Evolutionary conservation across 2,797 vertebrate genomes (phyloP), one percentile per base, ranked within the genome.

Genomic region (Phataginus tetradactyla): DNA sequence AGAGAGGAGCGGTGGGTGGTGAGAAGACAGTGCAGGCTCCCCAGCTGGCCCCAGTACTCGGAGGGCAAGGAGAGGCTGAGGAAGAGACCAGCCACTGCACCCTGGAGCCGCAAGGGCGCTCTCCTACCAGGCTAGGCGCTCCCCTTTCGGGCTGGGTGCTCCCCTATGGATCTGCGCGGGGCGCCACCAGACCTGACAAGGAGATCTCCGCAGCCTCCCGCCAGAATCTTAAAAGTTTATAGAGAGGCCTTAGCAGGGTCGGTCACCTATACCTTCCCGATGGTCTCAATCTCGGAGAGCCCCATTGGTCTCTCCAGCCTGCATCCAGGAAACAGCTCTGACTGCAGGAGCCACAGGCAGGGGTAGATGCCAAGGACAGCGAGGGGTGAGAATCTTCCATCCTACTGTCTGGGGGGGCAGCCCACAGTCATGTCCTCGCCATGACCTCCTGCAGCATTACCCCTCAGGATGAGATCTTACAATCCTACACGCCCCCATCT

Each of bases 1-100:
- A 57, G 7, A 0, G 20, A 59, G 15, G 27, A 57, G 20, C 4
- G 20, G 13, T 10, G 32, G 11, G 9, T 15, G 10, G 27, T 25
- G 49, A 63, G 21, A 32, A 74, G 21, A 55, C 17, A 72, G 32
- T 9, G 5, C 32, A 11, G 53, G n/a, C 39, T 53, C 20, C 2
- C 25, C 37, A 57, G 61, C 23, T 0, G 1, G 53, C 27, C 2
- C 4, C 2, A 0, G 1, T 34, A 7, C 42, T 23, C 2, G 27
- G 25, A 64, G 17, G 3, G 17, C 23, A 20, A 13, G 23, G 66
- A 29, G 39, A 83, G n/a, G 18, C 0, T 4, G n/a, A 49, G 59
- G 25, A 32, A 63, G 25, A n/a, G 39, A 7, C 9, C 11, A 32
- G 42, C 18, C 34, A 5, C 34, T 53, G 2, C 18, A 32, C 18